These are phyloP conservation scores for Gastrophysa polygoni DNA, from an alignment of 2,888 invertebrate species.

Conservation along the genomic window DNA sequence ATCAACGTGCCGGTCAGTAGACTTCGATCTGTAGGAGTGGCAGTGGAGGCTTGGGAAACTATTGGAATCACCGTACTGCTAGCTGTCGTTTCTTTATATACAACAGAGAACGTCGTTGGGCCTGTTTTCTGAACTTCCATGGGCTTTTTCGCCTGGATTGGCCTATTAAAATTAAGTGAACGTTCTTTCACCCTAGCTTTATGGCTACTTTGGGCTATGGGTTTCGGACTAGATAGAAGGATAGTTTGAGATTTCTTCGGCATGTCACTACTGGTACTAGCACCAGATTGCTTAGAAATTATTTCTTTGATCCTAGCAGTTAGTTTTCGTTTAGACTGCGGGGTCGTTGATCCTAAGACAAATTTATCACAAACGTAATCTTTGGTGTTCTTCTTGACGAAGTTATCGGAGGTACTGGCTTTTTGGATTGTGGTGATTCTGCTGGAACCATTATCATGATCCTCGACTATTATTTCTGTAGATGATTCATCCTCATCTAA, in stretches of 20 bases:
- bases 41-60: background rate
- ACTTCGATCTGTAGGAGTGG: no score
- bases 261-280: slow-evolving; percentile 8
- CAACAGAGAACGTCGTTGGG: slow-evolving; percentile 3
- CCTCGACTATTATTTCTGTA: slow-evolving; percentile 25
- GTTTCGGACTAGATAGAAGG: slow-evolving; percentile 19
- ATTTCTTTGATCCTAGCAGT: slow-evolving; percentile 29
- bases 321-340: slow-evolving; percentile 17
- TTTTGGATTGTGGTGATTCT: slow-evolving; percentile 27
- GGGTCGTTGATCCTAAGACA: background rate
- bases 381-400: background rate
- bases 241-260: slow-evolving; percentile 30
- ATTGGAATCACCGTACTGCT: background rate
- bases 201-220: background rate
- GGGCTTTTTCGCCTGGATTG: background rate
- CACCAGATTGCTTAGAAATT: slow-evolving; percentile 16
- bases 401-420: background rate
- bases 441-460: slow-evolving; percentile 19
- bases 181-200: background rate
- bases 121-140: slow-evolving; percentile 12
- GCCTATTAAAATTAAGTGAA: background rate
- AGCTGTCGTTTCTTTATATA: background rate
- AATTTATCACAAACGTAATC: slow-evolving; percentile 2
- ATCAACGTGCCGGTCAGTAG: no score
- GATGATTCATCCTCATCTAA: slow-evolving; percentile 17